Evolutionary conservation across 1,140 invertebrate species (phyloP), one percentile per base, ranked within the genome.

Genomic region (Penaeus japonicus): DNA sequence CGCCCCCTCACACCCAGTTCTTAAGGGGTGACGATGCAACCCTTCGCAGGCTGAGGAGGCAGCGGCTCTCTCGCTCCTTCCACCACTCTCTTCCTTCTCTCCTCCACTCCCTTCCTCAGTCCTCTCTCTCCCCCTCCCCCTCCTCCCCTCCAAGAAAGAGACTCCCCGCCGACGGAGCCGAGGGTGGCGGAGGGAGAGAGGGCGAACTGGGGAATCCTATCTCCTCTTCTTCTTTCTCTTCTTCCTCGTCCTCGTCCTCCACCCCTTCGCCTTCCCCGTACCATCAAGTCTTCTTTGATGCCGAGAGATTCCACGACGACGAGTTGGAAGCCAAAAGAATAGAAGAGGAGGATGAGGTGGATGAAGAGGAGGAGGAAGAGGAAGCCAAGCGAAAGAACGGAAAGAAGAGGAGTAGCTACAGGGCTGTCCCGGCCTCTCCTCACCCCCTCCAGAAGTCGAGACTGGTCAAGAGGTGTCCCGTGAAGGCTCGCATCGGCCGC

Each of bases 81-180:
- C 89, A 89, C 70, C 78, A 84, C 12, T 89, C 89, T 18, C 62
- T 89, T 10, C 89, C 89, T 18, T 89, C 89, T 65, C 80, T 89
- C 24, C 35, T 79, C 20, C 32, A 39, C 30, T 73, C 89, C 1
- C 78, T 85, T 22, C 75, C 35, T 10, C 82, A 39, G 17, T 55
- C 87, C 65, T 20, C 80, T 12, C 27, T 57, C 17, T 27, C 55
- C 4, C 65, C 78, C 17, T 81, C 87, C n/a, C 59, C 75, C 70
- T 47, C 80, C 80, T 47, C 47, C 7, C 47, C 47, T 15, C 47
- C 5, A 47, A 5, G 47, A 47, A 47, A 15, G 47, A 80, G 89
- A n/a, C 83, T 89, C 7, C 89, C 89, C 35, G 89, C 84, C 10
- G 89, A 86, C 53, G 84, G 89, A 5, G 83, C 89, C 18, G 89